Conservation (phyloP, 2,113 vertebrate species). For the Sterrhoptilus dennistouni region DNA sequence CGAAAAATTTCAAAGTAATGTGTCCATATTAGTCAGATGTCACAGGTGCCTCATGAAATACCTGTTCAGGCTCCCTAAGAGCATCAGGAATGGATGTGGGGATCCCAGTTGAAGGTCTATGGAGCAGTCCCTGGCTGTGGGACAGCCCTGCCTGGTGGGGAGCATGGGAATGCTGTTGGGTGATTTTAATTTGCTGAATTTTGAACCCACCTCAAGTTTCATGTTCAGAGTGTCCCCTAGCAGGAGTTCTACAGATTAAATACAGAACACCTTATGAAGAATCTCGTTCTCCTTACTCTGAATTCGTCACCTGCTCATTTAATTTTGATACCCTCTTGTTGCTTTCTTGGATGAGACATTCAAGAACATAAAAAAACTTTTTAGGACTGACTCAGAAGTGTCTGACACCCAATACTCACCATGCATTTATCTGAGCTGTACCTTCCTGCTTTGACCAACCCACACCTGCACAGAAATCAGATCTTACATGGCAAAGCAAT, state of each 20-base stretch:
- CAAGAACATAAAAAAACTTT: not conserved
- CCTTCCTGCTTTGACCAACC: not conserved
- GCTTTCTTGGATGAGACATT: not conserved
- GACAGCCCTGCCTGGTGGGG: not conserved
- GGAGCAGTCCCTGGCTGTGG: not conserved
- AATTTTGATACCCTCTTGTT: not conserved
- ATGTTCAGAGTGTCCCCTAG: not conserved
- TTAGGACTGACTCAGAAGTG: not conserved
- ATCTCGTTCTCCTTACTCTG: not conserved
- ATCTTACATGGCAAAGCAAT: not conserved
- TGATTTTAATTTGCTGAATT: not conserved
- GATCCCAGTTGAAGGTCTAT: rapidly evolving
- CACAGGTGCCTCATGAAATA: not conserved
- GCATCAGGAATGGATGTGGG: not conserved
- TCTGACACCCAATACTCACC: not conserved
- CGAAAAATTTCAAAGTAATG: not conserved
- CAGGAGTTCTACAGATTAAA: not conserved
- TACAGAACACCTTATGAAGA: rapidly evolving
- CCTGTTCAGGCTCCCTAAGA: not conserved
- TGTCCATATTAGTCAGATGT: not conserved
- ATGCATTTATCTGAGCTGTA: not conserved
- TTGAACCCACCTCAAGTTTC: not conserved
- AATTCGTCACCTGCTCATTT: not conserved
- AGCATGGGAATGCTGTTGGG: not conserved
- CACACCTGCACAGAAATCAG: not conserved